These are phyloP conservation scores for Baccha elongata DNA, from an alignment of 2,888 invertebrate genomes.

Conservation along the genomic window DNA sequence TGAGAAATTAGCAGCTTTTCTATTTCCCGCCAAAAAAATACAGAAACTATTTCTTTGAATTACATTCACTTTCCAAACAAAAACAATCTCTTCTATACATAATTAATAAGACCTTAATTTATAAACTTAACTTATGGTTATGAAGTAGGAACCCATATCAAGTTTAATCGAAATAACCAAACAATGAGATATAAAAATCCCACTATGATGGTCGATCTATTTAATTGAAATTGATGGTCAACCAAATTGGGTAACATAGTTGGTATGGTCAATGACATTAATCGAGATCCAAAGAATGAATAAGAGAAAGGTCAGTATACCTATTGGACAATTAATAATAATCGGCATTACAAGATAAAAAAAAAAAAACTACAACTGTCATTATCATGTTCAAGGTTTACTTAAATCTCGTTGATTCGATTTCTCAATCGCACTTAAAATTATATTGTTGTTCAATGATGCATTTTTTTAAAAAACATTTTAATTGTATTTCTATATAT, in stretches of 20 bases:
- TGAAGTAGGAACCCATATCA: neutral
- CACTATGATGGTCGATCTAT: neutral
- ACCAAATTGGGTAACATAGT: constrained; percentile 14
- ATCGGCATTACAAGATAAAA: neutral
- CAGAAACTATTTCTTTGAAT: neutral
- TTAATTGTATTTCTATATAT: neutral
- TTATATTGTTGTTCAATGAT: constrained; percentile 16
- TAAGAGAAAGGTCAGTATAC: constrained; percentile 4
- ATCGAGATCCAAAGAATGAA: neutral
- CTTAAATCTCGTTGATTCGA: neutral
- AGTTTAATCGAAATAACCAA: neutral
- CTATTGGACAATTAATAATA: neutral
- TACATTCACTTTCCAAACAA: neutral
- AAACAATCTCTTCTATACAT: neutral
- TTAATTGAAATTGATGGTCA: constrained; percentile 9
- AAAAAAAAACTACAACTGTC: neutral
- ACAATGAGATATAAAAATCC: neutral
- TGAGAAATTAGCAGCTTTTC: too few species aligned
- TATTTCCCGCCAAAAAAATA: neutral
- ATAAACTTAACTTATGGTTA: neutral
- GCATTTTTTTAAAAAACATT: neutral
- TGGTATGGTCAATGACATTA: constrained; percentile 13
- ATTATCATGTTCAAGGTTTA: constrained; percentile 32
- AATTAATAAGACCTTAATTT: constrained; percentile 5
- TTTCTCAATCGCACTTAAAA: neutral